Conservation (phyloP, 2,888 invertebrate species). For the Cetonia aurata region DNA sequence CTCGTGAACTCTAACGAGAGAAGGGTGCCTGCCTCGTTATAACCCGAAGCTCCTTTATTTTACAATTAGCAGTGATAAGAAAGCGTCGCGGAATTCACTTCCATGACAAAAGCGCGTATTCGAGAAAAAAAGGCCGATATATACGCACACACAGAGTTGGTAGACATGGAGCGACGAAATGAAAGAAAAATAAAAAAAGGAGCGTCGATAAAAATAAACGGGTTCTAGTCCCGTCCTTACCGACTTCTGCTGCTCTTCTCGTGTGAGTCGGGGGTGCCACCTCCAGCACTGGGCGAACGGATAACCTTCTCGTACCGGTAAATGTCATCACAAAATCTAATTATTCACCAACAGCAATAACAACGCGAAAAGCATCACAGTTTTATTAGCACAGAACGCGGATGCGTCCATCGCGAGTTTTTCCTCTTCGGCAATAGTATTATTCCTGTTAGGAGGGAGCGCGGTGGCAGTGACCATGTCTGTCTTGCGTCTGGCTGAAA, state of each 20-base stretch:
- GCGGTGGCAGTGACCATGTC: constrained; percentile 60
- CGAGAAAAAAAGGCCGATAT: constrained; percentile 1
- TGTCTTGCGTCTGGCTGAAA: constrained; percentile 61
- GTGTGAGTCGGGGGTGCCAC: constrained; percentile 16
- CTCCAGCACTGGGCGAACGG: constrained; percentile 33
- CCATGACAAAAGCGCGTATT: neutral
- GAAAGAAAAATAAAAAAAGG: constrained; percentile 15
- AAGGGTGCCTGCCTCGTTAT: no score
- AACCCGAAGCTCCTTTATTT: constrained; percentile 1
- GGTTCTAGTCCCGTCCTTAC: constrained; percentile 32
- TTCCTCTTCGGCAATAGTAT: constrained; percentile 55
- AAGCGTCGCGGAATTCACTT: neutral
- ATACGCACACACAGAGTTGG: neutral
- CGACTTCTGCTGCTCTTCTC: constrained; percentile 7
- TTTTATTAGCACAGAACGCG: constrained; percentile 12
- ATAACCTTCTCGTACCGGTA: constrained; percentile 39
- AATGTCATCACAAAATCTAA: constrained; percentile 52
- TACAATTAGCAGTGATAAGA: constrained; percentile 20
- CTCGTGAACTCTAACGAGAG: no score
- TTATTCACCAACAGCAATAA: constrained; percentile 17
- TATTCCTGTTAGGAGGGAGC: constrained; percentile 56
- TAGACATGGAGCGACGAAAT: neutral
- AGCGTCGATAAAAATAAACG: constrained; percentile 38
- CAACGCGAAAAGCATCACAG: neutral
- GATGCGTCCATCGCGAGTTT: constrained; percentile 34